Evolutionary conservation across 2,888 invertebrate genomes (phyloP).

Genomic region (Euplexia lucipara): DNA sequence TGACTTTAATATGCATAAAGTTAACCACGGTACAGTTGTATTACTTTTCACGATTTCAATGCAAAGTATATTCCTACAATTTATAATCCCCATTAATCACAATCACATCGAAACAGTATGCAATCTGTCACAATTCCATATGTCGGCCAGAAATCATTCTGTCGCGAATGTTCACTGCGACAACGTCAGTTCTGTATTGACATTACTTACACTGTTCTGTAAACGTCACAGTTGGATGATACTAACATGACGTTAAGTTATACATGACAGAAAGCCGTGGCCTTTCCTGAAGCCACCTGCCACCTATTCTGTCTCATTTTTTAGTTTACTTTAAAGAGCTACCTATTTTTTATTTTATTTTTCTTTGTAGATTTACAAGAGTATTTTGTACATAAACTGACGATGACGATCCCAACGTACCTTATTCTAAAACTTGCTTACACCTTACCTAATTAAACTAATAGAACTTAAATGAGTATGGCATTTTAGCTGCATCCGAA

Average conservation of each 20-base stretch:
- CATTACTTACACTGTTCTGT: constrained; percentile 31
- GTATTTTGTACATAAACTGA: too few species aligned
- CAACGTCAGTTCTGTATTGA: constrained; percentile 56
- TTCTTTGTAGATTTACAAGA: too few species aligned
- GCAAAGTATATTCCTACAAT: not conserved
- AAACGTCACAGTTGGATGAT: constrained; percentile 35
- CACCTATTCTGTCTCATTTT: too few species aligned
- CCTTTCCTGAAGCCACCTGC: not conserved
- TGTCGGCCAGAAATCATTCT: constrained; percentile 62
- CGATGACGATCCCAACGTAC: too few species aligned
- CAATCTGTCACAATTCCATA: constrained; percentile 40
- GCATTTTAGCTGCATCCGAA: too few species aligned
- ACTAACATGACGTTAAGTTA: constrained; percentile 14
- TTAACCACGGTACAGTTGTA: too few species aligned
- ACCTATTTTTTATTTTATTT: too few species aligned
- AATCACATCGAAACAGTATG: constrained; percentile 31
- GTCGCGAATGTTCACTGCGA: constrained; percentile 39
- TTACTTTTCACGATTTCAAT: not conserved
- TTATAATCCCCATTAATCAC: constrained; percentile 27
- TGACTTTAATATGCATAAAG: too few species aligned
- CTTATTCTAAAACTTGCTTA: too few species aligned
- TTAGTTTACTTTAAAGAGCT: too few species aligned
- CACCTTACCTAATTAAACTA: too few species aligned
- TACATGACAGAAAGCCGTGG: constrained; percentile 4
- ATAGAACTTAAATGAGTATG: too few species aligned